Evolutionary conservation across 2,888 invertebrate genomes (phyloP).

Genomic region (Ochropacha duplaris): DNA sequence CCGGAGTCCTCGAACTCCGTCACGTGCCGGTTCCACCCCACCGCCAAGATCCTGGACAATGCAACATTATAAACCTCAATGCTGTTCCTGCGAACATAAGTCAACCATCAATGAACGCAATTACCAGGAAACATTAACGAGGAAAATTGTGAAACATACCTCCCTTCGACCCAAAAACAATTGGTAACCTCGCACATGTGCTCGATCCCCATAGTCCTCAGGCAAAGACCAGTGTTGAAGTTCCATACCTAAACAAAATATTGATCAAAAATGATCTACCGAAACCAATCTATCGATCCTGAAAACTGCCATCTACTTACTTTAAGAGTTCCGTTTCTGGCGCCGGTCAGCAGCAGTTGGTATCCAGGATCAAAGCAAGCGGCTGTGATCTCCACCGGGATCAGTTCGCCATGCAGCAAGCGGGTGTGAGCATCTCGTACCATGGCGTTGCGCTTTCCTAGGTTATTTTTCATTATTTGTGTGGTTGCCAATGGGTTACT

Average conservation of each 20-base stretch:
- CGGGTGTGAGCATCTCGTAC: slow-evolving; percentile 88
- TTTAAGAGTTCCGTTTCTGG: slow-evolving; percentile 89
- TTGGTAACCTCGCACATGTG: slow-evolving; percentile 82
- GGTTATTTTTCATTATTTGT: not conserved
- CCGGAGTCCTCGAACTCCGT: slow-evolving; percentile 85
- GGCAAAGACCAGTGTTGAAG: slow-evolving; percentile 90
- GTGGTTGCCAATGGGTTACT: too few relatives aligned
- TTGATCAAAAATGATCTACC: not conserved
- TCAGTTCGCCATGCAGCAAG: slow-evolving; percentile 85
- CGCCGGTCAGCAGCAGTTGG: slow-evolving; percentile 90
- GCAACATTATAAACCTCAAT: not conserved
- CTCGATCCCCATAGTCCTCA: slow-evolving; percentile 86
- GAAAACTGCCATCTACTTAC: slow-evolving; percentile 29
- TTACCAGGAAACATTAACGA: too few relatives aligned
- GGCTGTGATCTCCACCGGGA: slow-evolving; percentile 89
- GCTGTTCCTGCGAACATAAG: not conserved
- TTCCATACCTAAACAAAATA: slow-evolving; percentile 87
- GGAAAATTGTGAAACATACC: slow-evolving; percentile 49
- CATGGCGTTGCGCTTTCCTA: slow-evolving; percentile 86
- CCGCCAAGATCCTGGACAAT: slow-evolving; percentile 85
- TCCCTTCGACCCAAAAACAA: slow-evolving; percentile 83
- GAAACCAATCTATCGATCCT: not conserved
- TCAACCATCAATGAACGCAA: too few relatives aligned
- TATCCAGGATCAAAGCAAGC: slow-evolving; percentile 89
- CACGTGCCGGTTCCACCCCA: slow-evolving; percentile 90